These are phyloP conservation scores for Perca schrenkii DNA, from an alignment of 2,113 vertebrate genomes.

Conservation along the genomic window DNA sequence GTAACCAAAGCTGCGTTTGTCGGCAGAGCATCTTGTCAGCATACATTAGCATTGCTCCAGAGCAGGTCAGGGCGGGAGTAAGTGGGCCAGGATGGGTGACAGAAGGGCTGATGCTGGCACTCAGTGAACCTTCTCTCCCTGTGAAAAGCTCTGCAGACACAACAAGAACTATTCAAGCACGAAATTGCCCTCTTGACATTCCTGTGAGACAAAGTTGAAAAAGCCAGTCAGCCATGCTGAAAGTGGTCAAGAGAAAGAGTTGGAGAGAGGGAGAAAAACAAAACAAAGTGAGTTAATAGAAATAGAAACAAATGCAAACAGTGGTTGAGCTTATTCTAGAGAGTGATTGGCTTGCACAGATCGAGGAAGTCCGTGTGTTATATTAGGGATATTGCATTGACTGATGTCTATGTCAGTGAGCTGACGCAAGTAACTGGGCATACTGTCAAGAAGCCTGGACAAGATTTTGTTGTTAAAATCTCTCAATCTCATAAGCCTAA, in stretches of 20 bases:
- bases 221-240: constrained; percentile 52
- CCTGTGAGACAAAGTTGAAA: constrained; percentile 62
- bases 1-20: constrained; percentile 27
- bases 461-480: constrained; percentile 8
- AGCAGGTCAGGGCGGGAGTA: constrained; percentile 8
- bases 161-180: constrained; percentile 66
- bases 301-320: constrained; percentile 17
- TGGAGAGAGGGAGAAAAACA: constrained; percentile 19
- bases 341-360: constrained; percentile 12
- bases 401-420: constrained; percentile 27
- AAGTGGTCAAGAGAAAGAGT: constrained; percentile 47
- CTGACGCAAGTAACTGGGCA: constrained; percentile 18
- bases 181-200: constrained; percentile 76
- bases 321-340: constrained; percentile 15
- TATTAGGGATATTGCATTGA: constrained; percentile 1
- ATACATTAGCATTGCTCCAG: constrained; percentile 42
- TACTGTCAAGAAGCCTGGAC: constrained; percentile 6
- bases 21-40: constrained; percentile 48
- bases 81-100: constrained; percentile 51
- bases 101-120: constrained; percentile 59
- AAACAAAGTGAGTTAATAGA: constrained; percentile 35
- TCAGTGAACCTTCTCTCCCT: constrained; percentile 31
- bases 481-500: constrained; percentile 15
- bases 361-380: neutral
- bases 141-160: constrained; percentile 68